These are phyloP conservation scores for Pelecanoides urinatrix DNA, from an alignment of 2,113 vertebrate species.

Conservation along the genomic window DNA sequence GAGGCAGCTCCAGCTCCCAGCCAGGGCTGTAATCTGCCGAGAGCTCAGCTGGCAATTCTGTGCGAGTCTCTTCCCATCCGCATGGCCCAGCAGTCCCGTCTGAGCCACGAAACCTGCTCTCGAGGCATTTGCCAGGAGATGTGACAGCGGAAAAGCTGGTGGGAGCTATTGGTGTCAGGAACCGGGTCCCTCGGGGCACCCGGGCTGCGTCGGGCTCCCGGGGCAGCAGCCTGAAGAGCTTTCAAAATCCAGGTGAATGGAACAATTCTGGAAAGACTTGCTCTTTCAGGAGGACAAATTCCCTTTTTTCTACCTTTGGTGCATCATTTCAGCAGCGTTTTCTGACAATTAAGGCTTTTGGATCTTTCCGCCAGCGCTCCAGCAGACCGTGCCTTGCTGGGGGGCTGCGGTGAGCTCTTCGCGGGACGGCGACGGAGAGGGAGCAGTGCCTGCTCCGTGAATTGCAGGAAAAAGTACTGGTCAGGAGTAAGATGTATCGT, in stretches of 20 bases:
- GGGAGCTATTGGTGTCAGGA: not conserved
- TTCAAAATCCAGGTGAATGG: not conserved
- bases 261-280: not conserved
- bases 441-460: not conserved
- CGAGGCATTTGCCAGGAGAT: fast-evolving
- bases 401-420: not conserved
- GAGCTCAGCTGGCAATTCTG: not conserved
- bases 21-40: not conserved
- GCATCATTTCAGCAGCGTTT: not conserved
- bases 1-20: not conserved
- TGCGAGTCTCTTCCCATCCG: not conserved
- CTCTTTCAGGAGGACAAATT: not conserved
- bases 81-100: not conserved
- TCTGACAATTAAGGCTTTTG: not conserved
- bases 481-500: not conserved
- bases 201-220: not conserved
- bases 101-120: not conserved
- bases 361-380: not conserved
- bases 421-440: not conserved
- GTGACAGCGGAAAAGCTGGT: not conserved
- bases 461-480: not conserved
- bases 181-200: not conserved
- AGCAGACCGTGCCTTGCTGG: not conserved
- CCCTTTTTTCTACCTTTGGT: not conserved
- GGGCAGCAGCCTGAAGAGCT: not conserved